phyloP scores from a whole-genome alignment of 53 echinoderm and acorn worm genomes.

The Arbacia lixula region DNA sequence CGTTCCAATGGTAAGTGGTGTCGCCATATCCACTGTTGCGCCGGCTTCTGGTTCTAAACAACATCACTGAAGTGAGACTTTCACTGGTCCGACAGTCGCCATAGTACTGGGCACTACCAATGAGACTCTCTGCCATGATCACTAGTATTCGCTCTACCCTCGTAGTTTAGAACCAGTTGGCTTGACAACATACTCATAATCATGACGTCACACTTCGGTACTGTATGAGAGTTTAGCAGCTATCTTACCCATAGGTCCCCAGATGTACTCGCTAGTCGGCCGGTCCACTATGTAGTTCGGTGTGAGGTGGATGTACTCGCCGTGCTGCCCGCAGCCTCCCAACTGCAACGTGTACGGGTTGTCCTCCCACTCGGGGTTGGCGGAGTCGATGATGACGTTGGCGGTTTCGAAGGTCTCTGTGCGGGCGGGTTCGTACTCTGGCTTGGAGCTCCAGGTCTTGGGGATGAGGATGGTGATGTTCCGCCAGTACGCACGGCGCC shows the following conservation, averaged over 20 bases:
- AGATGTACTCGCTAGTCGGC: conserved; percentile 54
- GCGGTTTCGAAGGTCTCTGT: conserved; percentile 76
- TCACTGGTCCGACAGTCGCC: too few relatives aligned
- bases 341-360: conserved; percentile 78
- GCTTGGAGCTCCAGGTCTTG: conserved; percentile 69
- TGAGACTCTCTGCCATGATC: too few relatives aligned
- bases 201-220: too few relatives aligned
- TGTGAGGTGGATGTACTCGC: conserved; percentile 75
- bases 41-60: too few relatives aligned
- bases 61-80: too few relatives aligned
- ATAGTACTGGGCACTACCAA: too few relatives aligned
- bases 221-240: too few relatives aligned
- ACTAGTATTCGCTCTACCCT: too few relatives aligned
- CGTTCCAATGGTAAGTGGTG: too few relatives aligned
- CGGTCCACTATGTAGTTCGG: conserved; percentile 58
- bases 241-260: conserved; percentile 80
- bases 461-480: conserved; percentile 82
- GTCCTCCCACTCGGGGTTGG: conserved; percentile 70
- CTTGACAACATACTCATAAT: too few relatives aligned
- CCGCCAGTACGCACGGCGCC: conserved; percentile 67
- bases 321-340: conserved; percentile 69
- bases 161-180: too few relatives aligned
- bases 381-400: conserved; percentile 77
- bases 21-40: too few relatives aligned
- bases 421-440: conserved; percentile 69